Base-by-base conservation (phyloP, 2,113 vertebrate genomes). In the Alethe castanea region DNA sequence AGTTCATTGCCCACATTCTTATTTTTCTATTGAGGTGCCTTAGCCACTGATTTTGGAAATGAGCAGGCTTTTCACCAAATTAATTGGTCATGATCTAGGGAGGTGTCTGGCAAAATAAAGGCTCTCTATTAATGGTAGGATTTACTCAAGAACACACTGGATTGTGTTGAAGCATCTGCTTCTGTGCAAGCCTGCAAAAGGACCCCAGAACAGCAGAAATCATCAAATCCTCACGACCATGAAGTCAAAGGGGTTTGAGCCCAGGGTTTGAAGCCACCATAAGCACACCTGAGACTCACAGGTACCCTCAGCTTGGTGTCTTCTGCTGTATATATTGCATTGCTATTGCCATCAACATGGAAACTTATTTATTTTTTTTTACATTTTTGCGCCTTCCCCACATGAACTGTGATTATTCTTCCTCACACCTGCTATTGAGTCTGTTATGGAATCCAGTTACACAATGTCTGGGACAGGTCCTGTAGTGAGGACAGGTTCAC, bases 141-240 rank as follows among this genome's bases (percentile, higher is more conserved):
- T 56, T 84, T 61, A 53, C 31, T 88, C 59, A 64, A 9, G 40
- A 57, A 48, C 67, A 24, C 36, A 8, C 6, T 59, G 61, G 8
- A 2, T 80, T 5, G 1, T 29, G 12, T 40, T 31, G 48, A 33
- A 77, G 14, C 11, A 47, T 23, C 19, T 54, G 19, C n/a, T 80
- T 36, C 57, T 64, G 19, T 40, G n/a, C 13, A 19, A 86, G 31
- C 26, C 33, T 90, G 59, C 18, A 48, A 86, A 89, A 73, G 3
- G 14, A 60, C 6, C 22, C 33, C 17, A 13, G 33, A 38, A 20
- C 36, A 24, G 20, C 50, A 83, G 50, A 80, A 82, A 80, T 4
- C 6, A 24, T 16, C 5, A 70, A 48, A 81, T 52, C 12, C 14
- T 42, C 35, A 24, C 1, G 0, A n/a, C 6, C 4, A 28, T 23